Evolutionary conservation across 2,113 vertebrate species (phyloP).

Genomic region (Sorex araneus): DNA sequence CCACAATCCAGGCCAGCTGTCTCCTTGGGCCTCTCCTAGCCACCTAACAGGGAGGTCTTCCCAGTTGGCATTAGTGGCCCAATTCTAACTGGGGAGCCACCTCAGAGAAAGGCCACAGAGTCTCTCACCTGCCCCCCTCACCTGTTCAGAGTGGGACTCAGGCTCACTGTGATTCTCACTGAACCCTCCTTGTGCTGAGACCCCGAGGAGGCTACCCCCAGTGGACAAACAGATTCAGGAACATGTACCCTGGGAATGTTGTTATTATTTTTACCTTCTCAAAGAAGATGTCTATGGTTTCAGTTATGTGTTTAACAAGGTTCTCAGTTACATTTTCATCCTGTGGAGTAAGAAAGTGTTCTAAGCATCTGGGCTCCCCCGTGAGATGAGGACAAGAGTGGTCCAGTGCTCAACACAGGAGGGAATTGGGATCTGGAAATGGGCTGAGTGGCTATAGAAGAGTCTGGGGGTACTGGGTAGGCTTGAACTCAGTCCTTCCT

Average conservation of each 20-base stretch:
- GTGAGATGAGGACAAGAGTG: background rate
- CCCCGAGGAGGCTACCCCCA: background rate
- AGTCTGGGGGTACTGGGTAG: background rate
- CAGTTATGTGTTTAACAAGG: slow-evolving; percentile 90
- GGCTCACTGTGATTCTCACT: background rate
- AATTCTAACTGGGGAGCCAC: background rate
- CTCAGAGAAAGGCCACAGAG: background rate
- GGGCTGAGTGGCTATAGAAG: background rate
- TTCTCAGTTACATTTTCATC: slow-evolving; percentile 87
- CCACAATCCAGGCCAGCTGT: background rate
- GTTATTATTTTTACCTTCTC: slow-evolving; percentile 92
- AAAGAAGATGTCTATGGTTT: slow-evolving; percentile 93
- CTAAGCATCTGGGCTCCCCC: background rate
- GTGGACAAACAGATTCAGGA: background rate
- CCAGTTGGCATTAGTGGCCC: background rate
- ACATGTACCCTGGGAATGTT: rapidly evolving
- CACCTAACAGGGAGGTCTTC: too few species aligned
- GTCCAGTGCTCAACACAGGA: background rate
- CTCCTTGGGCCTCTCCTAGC: background rate
- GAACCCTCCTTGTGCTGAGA: background rate
- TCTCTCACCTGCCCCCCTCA: background rate
- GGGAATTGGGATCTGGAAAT: background rate
- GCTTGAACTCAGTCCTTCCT: background rate
- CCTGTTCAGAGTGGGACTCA: background rate
- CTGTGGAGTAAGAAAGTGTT: slow-evolving; percentile 82